Percentiles rank a stretch among this genome's conserved stretches.
These are phyloP conservation scores for Esperia sulphurella DNA, from an alignment of 2,888 invertebrate genomes.

Conservation along the genomic window DNA sequence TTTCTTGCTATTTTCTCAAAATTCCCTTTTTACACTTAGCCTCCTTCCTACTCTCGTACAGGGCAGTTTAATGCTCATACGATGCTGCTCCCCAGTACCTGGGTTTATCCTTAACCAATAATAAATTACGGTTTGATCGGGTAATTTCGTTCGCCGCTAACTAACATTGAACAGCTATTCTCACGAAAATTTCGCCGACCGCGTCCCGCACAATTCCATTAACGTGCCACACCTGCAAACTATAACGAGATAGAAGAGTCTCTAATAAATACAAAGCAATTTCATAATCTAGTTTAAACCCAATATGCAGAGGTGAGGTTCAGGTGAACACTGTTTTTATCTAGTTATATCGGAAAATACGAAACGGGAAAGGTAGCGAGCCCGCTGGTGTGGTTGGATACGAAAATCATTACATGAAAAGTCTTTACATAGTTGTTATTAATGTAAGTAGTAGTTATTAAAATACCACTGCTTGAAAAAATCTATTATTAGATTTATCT, in stretches of 20 bases:
- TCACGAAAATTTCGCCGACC: not conserved
- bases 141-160: not conserved
- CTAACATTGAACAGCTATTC: not conserved
- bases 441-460: too few species aligned
- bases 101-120: not conserved
- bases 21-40: too few species aligned
- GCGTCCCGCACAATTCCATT: conserved; percentile 9
- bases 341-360: conserved; percentile 20
- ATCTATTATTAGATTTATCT: too few species aligned
- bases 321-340: conserved; percentile 33
- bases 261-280: conserved; percentile 26
- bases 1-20: too few species aligned
- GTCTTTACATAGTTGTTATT: too few species aligned
- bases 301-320: conserved; percentile 20
- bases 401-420: too few species aligned
- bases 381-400: too few species aligned
- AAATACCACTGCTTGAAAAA: too few species aligned
- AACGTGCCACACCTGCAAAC: conserved; percentile 2
- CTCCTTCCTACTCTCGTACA: too few species aligned
- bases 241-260: conserved; percentile 7
- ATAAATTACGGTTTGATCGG: not conserved
- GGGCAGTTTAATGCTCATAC: too few species aligned
- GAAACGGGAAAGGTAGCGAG: not conserved
- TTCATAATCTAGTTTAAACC: conserved; percentile 34
- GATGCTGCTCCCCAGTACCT: too few species aligned